A percentile compares a stretch with the other conserved stretches of the same genome.
Conservation (phyloP, 2,888 invertebrate species). For the Xylota segnis region DNA sequence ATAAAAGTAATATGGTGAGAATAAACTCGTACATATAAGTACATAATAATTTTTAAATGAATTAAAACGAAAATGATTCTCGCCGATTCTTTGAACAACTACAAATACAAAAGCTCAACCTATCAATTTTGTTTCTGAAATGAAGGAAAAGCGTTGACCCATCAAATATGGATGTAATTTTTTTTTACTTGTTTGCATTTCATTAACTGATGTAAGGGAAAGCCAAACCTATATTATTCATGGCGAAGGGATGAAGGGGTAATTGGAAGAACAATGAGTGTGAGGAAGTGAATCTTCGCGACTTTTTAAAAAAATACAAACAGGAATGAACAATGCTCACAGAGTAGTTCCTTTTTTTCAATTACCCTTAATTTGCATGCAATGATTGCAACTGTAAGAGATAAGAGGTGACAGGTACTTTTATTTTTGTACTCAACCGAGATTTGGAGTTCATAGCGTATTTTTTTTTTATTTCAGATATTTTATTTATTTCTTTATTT, state of each 20-base stretch:
- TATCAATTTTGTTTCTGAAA: not conserved
- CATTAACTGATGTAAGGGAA: not conserved
- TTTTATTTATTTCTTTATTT: too few relatives aligned
- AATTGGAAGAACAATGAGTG: not conserved
- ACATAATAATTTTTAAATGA: too few relatives aligned
- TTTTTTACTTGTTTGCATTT: not conserved
- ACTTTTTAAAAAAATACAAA: not conserved
- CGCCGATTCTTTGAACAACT: too few relatives aligned
- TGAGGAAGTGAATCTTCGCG: not conserved
- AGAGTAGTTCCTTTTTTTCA: not conserved
- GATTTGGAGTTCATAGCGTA: not conserved
- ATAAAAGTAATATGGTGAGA: too few relatives aligned
- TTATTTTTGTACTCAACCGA: not conserved
- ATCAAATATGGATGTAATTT: not conserved
- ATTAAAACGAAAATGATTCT: not conserved
- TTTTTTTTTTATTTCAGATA: not conserved
- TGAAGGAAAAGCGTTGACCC: not conserved
- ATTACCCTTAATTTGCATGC: conserved; percentile 3
- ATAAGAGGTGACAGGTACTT: not conserved
- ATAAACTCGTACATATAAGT: too few relatives aligned
- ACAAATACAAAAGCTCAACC: not conserved
- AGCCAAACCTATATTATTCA: conserved; percentile 6
- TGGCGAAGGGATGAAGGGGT: not conserved
- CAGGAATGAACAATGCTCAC: not conserved
- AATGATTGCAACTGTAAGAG: conserved; percentile 11